Percentiles rank a stretch among this genome's conserved stretches.
Evolutionary conservation across 1,140 invertebrate species (phyloP).

Genomic region (Metopolophium dirhodum): DNA sequence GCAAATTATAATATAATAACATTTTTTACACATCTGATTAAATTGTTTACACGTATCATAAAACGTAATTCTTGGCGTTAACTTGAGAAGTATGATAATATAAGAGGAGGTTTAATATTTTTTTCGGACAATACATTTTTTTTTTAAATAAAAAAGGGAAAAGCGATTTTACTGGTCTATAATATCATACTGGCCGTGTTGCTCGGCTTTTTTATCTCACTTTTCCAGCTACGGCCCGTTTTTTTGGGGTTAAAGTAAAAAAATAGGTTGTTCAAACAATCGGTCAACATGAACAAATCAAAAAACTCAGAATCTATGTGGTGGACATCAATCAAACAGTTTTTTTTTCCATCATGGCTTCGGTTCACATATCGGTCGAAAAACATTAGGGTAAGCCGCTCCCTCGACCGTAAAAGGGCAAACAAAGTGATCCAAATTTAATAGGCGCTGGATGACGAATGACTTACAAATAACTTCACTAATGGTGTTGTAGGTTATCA

Average conservation of each 20-base stretch:
- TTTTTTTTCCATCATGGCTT: conserved; percentile 3
- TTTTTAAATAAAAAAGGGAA: neutral
- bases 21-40: neutral
- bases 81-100: neutral
- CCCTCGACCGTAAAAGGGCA: neutral
- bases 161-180: neutral
- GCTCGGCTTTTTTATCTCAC: conserved; percentile 21
- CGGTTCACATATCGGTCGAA: conserved; percentile 22
- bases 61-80: neutral
- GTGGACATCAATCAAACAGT: conserved; percentile 52
- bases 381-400: conserved; percentile 22
- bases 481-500: conserved; percentile 31
- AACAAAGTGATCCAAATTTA: conserved; percentile 47
- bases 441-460: conserved; percentile 46
- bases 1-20: neutral
- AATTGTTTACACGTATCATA: neutral
- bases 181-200: neutral
- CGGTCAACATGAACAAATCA: conserved; percentile 42
- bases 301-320: neutral
- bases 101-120: neutral
- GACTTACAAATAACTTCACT: conserved; percentile 31
- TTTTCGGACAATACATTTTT: neutral
- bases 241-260: neutral
- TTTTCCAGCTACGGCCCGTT: neutral
- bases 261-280: conserved; percentile 35